Evolutionary conservation across 2,888 invertebrate genomes (phyloP).

Genomic region (Altica lythri): DNA sequence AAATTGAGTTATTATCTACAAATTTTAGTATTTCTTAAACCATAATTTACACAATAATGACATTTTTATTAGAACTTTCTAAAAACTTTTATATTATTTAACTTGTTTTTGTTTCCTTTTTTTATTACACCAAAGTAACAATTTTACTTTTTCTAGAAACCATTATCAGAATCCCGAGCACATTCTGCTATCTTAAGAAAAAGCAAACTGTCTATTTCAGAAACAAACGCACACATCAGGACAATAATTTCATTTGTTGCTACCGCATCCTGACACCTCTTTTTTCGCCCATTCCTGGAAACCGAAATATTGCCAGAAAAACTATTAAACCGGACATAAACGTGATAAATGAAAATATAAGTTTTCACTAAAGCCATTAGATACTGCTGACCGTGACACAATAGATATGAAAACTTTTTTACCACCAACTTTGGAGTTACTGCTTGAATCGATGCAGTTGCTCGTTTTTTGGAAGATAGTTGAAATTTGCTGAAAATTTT

Average conservation of each 20-base stretch:
- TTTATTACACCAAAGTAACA: background rate
- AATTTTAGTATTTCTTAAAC: too few relatives aligned
- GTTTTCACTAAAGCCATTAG: slow-evolving; percentile 24
- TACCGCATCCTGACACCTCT: slow-evolving; percentile 18
- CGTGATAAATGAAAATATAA: slow-evolving; percentile 28
- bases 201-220: slow-evolving; percentile 17
- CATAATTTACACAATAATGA: too few relatives aligned
- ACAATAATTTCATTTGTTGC: slow-evolving; percentile 28
- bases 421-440: background rate
- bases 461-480: too few relatives aligned
- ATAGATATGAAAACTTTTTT: slow-evolving; percentile 20
- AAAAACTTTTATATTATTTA: background rate
- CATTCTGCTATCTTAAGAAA: slow-evolving; percentile 12
- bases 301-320: slow-evolving; percentile 20
- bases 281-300: slow-evolving; percentile 8
- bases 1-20: too few relatives aligned
- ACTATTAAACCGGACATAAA: slow-evolving; percentile 26
- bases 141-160: slow-evolving; percentile 5
- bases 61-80: background rate
- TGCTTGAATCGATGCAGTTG: too few relatives aligned
- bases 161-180: slow-evolving; percentile 7
- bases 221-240: slow-evolving; percentile 18
- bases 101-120: background rate
- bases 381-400: slow-evolving; percentile 13
- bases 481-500: too few relatives aligned